Percentiles rank a stretch among this genome's conserved stretches.
These are phyloP conservation scores for Perca fluviatilis DNA, from an alignment of 2,113 vertebrate species.

Conservation along the genomic window DNA sequence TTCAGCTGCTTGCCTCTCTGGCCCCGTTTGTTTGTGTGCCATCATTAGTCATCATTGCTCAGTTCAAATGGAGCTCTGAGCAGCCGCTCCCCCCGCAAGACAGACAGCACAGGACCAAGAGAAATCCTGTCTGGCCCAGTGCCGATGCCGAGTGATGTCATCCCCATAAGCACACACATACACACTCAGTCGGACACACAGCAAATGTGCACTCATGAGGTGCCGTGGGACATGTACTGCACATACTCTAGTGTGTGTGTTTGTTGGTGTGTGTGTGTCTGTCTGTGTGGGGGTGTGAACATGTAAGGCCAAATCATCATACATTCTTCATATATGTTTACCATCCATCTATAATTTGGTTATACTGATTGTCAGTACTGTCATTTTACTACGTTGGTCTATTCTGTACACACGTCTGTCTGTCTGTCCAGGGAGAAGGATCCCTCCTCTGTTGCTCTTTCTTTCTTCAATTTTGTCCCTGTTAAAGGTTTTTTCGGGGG, in stretches of 20 bases:
- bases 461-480: not conserved
- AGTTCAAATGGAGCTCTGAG: constrained; percentile 60
- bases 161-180: constrained; percentile 45
- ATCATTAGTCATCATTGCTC: constrained; percentile 68
- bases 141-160: constrained; percentile 71
- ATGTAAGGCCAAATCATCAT: constrained; percentile 49
- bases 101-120: constrained; percentile 56
- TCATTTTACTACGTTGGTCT: not conserved
- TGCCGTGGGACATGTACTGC: constrained; percentile 45
- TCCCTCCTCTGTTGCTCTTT: not conserved
- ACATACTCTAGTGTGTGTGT: constrained; percentile 21
- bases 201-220: constrained; percentile 51
- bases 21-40: constrained; percentile 60
- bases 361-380: not conserved
- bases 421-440: not conserved
- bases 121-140: constrained; percentile 70
- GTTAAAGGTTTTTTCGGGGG: not conserved
- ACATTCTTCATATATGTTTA: constrained; percentile 3
- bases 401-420: not conserved
- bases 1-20: constrained; percentile 27
- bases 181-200: constrained; percentile 31
- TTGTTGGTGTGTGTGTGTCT: constrained; percentile 20
- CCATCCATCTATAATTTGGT: not conserved
- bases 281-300: constrained; percentile 18
- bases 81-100: constrained; percentile 19